Percentiles rank a stretch among this genome's conserved stretches.
phyloP scores from a whole-genome alignment of 2,888 invertebrate genomes.

The Julus scandinavius region DNA sequence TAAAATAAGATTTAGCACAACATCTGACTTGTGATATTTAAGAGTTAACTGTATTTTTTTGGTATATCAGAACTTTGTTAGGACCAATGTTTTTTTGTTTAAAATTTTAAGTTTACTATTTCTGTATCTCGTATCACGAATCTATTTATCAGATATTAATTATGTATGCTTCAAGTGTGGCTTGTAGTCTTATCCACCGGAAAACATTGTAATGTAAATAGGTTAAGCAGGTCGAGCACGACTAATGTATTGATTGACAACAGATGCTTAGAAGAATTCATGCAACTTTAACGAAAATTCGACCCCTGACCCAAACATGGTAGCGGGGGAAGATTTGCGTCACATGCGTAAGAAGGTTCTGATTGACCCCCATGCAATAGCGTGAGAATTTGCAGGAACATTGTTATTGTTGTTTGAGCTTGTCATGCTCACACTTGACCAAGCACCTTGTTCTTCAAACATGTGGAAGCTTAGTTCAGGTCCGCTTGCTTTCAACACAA shows the following conservation, averaged over 20 bases:
- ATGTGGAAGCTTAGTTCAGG: conserved; percentile 18
- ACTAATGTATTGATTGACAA: no score
- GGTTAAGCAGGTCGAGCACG: no score
- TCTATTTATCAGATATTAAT: not conserved
- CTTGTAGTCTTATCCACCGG: no score
- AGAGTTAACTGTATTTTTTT: no score
- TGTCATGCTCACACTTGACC: conserved; percentile 16
- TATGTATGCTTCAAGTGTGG: not conserved
- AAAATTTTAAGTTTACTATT: not conserved
- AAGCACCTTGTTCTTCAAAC: conserved; percentile 41
- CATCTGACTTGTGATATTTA: no score
- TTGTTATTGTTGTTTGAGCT: conserved; percentile 8
- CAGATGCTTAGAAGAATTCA: no score
- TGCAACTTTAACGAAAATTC: not conserved
- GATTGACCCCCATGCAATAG: not conserved
- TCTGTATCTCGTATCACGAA: not conserved
- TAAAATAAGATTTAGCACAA: no score
- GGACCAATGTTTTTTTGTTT: no score
- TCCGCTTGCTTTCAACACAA: not conserved
- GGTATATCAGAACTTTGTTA: no score
- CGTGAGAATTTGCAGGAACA: not conserved
- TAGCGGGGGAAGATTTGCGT: not conserved
- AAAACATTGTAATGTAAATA: no score
- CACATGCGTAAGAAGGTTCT: not conserved
- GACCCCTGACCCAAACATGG: not conserved